Evolutionary conservation across 2,113 vertebrate genomes (phyloP).

Genomic region (Sander lucioperca): DNA sequence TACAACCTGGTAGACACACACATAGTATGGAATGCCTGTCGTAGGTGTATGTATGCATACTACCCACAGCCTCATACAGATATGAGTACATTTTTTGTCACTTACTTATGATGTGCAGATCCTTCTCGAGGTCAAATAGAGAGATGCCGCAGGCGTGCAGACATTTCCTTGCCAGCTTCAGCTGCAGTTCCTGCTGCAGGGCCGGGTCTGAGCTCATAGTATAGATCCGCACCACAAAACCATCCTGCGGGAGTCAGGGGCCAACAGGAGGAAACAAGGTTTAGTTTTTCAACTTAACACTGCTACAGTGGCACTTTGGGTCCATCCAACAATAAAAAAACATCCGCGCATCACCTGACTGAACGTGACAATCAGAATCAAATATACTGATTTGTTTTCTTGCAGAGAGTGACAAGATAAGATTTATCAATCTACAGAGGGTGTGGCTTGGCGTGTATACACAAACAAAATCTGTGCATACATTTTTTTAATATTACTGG

Average conservation of each 20-base stretch:
- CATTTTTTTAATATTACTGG: neutral
- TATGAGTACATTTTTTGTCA: neutral
- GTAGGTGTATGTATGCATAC: neutral
- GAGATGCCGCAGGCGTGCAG: constrained; percentile 98
- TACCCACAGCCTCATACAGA: neutral
- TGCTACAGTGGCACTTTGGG: neutral
- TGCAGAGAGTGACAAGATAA: neutral
- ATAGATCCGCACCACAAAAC: constrained; percentile 98
- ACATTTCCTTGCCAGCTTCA: constrained; percentile 98
- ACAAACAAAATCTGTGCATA: neutral
- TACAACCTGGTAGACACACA: neutral
- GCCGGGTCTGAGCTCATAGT: constrained; percentile 96
- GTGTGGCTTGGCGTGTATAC: neutral
- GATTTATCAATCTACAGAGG: neutral
- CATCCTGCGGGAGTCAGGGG: constrained; percentile 86
- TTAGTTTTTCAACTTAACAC: constrained; percentile 23
- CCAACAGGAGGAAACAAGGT: constrained; percentile 5
- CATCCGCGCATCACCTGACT: neutral
- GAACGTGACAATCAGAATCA: neutral
- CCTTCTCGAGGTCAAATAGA: constrained; percentile 97
- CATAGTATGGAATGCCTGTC: neutral
- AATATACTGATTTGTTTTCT: neutral
- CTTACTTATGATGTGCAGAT: constrained; percentile 99
- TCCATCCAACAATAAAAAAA: neutral
- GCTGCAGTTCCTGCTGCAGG: constrained; percentile 97